Evolutionary conservation across 2,113 vertebrate genomes (phyloP), one percentile per base, ranked within the genome.

Genomic region (Lophura nycthemera): DNA sequence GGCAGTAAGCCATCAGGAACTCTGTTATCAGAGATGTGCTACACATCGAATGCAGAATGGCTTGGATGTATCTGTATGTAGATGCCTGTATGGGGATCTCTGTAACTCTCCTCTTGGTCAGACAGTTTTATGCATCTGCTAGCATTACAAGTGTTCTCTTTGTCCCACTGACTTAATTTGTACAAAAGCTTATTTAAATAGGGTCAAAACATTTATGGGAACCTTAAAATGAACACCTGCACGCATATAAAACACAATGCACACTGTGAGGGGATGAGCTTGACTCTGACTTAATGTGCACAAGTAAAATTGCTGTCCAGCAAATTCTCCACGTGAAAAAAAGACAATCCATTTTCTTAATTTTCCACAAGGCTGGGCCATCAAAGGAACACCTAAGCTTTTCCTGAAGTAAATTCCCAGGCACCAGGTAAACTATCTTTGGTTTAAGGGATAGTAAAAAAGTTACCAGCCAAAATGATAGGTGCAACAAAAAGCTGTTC

Each of bases 351-450:
- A 79, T 43, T 79, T 42, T 42, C 61, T 61, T 60, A 0, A 6
- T 19, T 75, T 78, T 64, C 50, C 71, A 71, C 29, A 6, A 43
- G 75, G 54, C 13, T 30, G 40, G 11, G 72, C 87, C 61, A 90
- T 86, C 86, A 79, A 47, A 76, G 72, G 89, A 90, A 72, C 18
- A n/a, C 22, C 4, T 10, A 43, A 48, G 61, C 57, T 87, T 45
- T 75, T 83, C 67, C 88, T 79, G 63, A 88, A 95, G 50, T 34
- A 17, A 88, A 86, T 70, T 82, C 43, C 88, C 81, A 83, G 86
- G 82, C 48, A 92, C 18, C 73, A 87, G 54, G 56, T 52, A 72
- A 89, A 89, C 52, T 29, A 32, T 96, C 96, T 97, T 97, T 96
- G 96, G 94, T 97, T 96, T 84, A 79, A 93, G 65, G 91, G 61